Base-by-base conservation (phyloP, 2,888 invertebrate genomes). In the Phalangium opilio region DNA sequence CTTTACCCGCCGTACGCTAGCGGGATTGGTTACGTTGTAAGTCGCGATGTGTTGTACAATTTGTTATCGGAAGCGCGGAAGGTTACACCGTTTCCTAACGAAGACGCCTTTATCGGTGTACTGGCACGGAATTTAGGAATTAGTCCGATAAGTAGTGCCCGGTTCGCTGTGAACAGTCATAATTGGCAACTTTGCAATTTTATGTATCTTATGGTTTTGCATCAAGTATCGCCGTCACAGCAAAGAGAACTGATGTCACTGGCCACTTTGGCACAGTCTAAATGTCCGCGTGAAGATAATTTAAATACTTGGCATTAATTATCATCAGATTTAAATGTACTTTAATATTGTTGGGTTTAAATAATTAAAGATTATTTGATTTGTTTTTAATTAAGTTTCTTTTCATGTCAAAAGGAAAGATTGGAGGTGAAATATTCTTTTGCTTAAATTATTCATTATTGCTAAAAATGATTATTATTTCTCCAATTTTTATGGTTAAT, bases 81-180 rank as follows among this genome's bases (percentile, higher is more conserved):
- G 44, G 48, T 61, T 10, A 43, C 43, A 43, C 59, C 60, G 2
- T 62, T 66, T 51, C 59, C 64, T 3, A 63, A 62, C 46, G 65
- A 66, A 51, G 66, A 66, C 53, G 66, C 64, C 4, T 66, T 60
- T 50, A 51, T 65, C 2, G 66, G 66, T 1, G 56, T 62, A 8
- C 51, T 65, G 18, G 52, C 61, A 11, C 49, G 60, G 19, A 45
- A 50, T 7, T 42, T 61, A n/a, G 59, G 58, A 2, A 50, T 64
- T 8, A 38, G 51, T 5, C 63, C 64, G 2, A 45, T 55, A 1
- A 48, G 57, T 44, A 64, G 63, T 47, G 57, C 55, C 11, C 55
- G 65, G 14, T 64, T 66, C 50, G 58, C 60, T 4, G 38, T 62
- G 15, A 55, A 58, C 46, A 57, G 57, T n/a, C 46, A 49, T 21